These are phyloP conservation scores for Empis livida DNA, from an alignment of 2,888 invertebrate species.

Conservation along the genomic window DNA sequence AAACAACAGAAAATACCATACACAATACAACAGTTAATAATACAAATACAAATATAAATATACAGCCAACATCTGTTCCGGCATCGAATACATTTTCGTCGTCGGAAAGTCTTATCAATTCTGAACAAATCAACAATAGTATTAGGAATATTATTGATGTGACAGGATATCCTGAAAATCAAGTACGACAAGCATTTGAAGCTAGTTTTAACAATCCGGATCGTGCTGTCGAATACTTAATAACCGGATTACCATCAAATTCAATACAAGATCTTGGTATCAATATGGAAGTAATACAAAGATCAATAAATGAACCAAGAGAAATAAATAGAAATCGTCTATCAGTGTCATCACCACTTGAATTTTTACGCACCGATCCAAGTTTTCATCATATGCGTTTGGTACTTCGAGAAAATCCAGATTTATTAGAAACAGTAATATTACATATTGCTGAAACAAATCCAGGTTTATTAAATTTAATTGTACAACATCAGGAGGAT, in stretches of 20 bases:
- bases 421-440: constrained; percentile 74
- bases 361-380: constrained; percentile 76
- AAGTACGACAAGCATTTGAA: constrained; percentile 75
- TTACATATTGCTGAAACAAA: constrained; percentile 87
- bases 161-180: constrained; percentile 77
- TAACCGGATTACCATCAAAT: constrained; percentile 61
- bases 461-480: constrained; percentile 78
- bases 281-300: background rate
- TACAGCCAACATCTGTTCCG: background rate
- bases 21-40: constrained; percentile 2
- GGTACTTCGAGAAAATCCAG: constrained; percentile 84
- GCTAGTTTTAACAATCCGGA: constrained; percentile 95
- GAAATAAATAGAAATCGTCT: background rate
- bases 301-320: background rate
- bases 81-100: background rate
- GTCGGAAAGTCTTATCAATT: constrained; percentile 4
- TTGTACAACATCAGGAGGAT: constrained; percentile 79
- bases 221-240: constrained; percentile 90
- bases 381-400: constrained; percentile 90
- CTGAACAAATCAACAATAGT: constrained; percentile 53
- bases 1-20: background rate
- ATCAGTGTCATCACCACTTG: constrained; percentile 47
- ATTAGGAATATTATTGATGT: constrained; percentile 72
- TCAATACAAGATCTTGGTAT: background rate
- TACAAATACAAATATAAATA: background rate